Base-by-base conservation (phyloP, 2,113 vertebrate species). In the Heptranchias perlo region DNA sequence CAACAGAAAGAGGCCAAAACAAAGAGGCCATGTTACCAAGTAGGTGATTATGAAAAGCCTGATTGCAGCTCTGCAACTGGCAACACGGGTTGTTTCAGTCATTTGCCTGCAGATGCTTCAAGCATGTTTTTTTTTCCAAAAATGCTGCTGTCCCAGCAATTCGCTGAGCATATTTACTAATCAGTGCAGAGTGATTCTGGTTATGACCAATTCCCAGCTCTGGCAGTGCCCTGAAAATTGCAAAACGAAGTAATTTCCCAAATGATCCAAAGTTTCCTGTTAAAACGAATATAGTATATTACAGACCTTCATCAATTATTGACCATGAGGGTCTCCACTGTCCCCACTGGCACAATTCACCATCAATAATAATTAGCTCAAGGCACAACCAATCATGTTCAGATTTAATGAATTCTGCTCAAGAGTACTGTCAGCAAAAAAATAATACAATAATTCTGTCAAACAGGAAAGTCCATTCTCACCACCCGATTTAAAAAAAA, bases 321-420 rank as follows among this genome's bases (percentile, higher is more conserved):
- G 58, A 93, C 54, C 31, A 62, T 39, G 7, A 93, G n/a, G n/a
- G n/a, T 61, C 18, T 35, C 2, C 16, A 44, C 1, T 39, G 89
- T 93, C 54, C 58, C 84, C 31, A n/a, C 89, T 93, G 58, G 58
- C 89, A 93, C 35, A 44, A 93, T 39, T 93, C 89, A 93, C 89
- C 35, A 93, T 39, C 89, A 64, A 93, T 93, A 92, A 92, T 92
- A 93, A 64, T 93, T 93, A 93, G 54, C 58, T 93, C 89, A 62
- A 93, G 58, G 89, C 89, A 64, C 89, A 93, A 62, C 58, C 0
- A 82, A 82, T 82, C 39, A 39, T 23, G 35, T 39, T 93, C 58
- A 62, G 39, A 93, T 64, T 31, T 91, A 93, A 87, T 52, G 49
- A 52, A 62, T 93, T 62, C 58, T 23, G 16, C 61, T 23, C 52